Base-by-base conservation (phyloP, 2,113 vertebrate species). In the Rhinichthys klamathensis region DNA sequence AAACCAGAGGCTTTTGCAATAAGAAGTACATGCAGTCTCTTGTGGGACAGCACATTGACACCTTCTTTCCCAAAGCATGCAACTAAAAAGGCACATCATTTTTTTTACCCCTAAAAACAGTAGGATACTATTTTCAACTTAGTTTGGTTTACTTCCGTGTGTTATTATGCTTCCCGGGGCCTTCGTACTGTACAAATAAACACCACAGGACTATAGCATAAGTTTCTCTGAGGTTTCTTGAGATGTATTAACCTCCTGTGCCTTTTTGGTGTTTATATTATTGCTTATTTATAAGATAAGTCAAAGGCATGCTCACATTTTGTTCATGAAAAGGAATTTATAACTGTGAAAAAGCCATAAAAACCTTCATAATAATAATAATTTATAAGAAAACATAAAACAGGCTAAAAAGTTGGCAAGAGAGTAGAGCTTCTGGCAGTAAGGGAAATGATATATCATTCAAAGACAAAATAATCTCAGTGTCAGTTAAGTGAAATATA, bases 41-140 rank as follows among this genome's bases (percentile, higher is more conserved):
- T 76, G 72, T 44, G 85, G 89, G 30, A 41, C 38, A 63, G 69
- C 21, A 63, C 46, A 82, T 60, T 49, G 72, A 75, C 76, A 80
- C 67, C 32, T 46, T 46, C 35, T 18, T 54, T 58, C 81, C 7
- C 21, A 58, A 32, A 60, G 35, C 60, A 51, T 83, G 44, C 49
- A 85, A 74, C 65, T 89, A 89, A 90, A 91, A 88, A 89, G 6
- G 4, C 16, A 58, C 2, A 5, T 51, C 6, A 35, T 13, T 8
- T 11, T 49, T 11, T 80, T 63, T 46, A 61, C 7, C 38, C 35
- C 58, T 80, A 46, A 25, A 46, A 80, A 80, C 15, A 80, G 8
- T 44, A 18, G 38, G 25, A 80, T 30, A 3, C 0, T 44, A 25
- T 46, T 80, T 80, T 80, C 11, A 79, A 11, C n/a, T 9, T 80